Conservation (phyloP, 2,888 invertebrate species). For the Eupsilia transversa region DNA sequence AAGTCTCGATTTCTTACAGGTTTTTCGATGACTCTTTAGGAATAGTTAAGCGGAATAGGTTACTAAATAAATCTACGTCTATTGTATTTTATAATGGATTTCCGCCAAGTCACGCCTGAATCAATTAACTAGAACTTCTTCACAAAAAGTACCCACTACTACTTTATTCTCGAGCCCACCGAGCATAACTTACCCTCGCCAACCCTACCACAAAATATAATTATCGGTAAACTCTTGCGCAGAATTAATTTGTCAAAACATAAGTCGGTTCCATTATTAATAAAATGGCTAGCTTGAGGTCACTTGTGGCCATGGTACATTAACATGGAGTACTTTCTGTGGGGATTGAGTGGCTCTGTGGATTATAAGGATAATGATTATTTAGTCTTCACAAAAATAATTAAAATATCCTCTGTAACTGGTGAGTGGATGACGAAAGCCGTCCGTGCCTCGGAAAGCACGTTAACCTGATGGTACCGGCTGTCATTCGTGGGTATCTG, state of each 20-base stretch:
- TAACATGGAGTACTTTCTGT: not conserved
- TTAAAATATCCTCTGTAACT: not conserved
- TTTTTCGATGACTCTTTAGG: too few species aligned
- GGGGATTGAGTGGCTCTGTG: not conserved
- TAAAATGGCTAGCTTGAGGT: conserved; percentile 61
- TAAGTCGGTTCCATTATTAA: conserved; percentile 73
- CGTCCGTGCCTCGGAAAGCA: too few species aligned
- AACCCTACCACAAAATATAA: conserved; percentile 83
- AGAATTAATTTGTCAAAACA: conserved; percentile 90
- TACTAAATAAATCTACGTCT: too few species aligned
- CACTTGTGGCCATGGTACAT: conserved; percentile 36
- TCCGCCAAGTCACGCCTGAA: too few species aligned
- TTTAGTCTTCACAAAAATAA: not conserved
- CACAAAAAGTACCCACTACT: not conserved
- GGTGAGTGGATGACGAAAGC: not conserved
- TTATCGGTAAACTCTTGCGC: conserved; percentile 81
- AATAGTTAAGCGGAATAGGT: too few species aligned
- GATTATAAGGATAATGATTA: not conserved
- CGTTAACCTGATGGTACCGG: too few species aligned
- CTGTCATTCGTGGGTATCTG: too few species aligned
- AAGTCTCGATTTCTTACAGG: too few species aligned
- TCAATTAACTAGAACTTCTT: too few species aligned
- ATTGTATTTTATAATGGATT: too few species aligned
- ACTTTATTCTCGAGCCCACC: conserved; percentile 12
- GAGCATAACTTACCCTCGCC: conserved; percentile 56